phyloP scores from a whole-genome alignment of 2,888 invertebrate genomes.

The Platycnemis pennipes region DNA sequence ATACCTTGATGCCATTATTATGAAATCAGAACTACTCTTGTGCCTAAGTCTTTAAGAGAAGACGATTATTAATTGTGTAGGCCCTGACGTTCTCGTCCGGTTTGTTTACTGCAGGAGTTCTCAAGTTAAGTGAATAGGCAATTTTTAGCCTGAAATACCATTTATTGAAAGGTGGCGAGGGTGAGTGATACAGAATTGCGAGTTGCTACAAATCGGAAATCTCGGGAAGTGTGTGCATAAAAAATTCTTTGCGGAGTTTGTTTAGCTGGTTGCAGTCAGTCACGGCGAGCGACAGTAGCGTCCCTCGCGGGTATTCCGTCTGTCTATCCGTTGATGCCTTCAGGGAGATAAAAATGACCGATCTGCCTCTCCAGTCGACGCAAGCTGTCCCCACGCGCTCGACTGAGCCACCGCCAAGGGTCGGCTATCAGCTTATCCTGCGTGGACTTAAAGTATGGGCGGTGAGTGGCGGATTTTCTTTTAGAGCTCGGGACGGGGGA shows the following conservation, averaged over 20 bases:
- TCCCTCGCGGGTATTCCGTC: neutral
- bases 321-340: neutral
- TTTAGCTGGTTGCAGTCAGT: neutral
- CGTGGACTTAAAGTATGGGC: neutral
- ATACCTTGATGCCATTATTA: no score
- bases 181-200: no score
- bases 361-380: neutral
- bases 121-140: no score
- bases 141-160: no score
- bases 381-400: neutral
- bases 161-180: no score
- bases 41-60: no score
- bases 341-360: neutral
- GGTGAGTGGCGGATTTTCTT: neutral
- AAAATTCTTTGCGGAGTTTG: neutral
- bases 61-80: no score
- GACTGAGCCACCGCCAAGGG: neutral
- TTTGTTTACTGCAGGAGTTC: no score
- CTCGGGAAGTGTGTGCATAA: no score
- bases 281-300: neutral
- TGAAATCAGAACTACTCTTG: no score
- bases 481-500: neutral
- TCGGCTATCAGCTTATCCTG: neutral
- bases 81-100: no score
- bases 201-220: no score